These are phyloP conservation scores for Heliconius ismenius DNA, from an alignment of 2,888 invertebrate species.

Conservation along the genomic window DNA sequence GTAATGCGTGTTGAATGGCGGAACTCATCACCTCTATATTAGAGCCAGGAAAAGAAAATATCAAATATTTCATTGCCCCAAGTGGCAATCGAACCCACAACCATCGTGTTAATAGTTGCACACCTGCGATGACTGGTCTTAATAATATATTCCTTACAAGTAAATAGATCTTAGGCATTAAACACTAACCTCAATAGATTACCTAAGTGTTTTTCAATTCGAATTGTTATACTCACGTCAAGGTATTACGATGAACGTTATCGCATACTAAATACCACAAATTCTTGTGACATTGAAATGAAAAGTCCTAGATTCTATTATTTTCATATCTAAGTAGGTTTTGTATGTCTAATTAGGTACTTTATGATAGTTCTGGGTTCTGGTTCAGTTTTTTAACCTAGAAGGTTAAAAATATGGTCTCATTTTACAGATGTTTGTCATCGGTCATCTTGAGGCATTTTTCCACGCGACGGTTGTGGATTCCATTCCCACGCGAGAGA, in stretches of 20 bases:
- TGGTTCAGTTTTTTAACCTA: too few relatives aligned
- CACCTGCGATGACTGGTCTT: too few relatives aligned
- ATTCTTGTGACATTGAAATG: neutral
- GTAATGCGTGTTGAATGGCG: too few relatives aligned
- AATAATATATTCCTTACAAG: constrained; percentile 8
- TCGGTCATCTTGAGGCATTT: neutral
- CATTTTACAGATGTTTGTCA: neutral
- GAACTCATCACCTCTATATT: too few relatives aligned
- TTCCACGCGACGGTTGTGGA: neutral
- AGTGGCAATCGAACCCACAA: too few relatives aligned
- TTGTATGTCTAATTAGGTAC: neutral
- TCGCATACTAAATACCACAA: constrained; percentile 12
- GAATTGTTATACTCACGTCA: constrained; percentile 12
- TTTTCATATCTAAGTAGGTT: neutral
- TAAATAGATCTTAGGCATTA: neutral
- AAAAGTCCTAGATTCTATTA: neutral
- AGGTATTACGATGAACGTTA: constrained; percentile 13
- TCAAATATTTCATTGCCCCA: too few relatives aligned
- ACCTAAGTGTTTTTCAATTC: constrained; percentile 7
- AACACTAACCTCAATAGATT: neutral
- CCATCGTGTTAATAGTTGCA: too few relatives aligned
- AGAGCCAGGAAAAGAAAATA: too few relatives aligned
- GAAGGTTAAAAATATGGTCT: too few relatives aligned
- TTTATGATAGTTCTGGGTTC: neutral
- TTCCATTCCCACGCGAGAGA: too few relatives aligned